These are phyloP conservation scores for Platyscapa corneri DNA, from an alignment of 1,140 invertebrate genomes.

Conservation along the genomic window DNA sequence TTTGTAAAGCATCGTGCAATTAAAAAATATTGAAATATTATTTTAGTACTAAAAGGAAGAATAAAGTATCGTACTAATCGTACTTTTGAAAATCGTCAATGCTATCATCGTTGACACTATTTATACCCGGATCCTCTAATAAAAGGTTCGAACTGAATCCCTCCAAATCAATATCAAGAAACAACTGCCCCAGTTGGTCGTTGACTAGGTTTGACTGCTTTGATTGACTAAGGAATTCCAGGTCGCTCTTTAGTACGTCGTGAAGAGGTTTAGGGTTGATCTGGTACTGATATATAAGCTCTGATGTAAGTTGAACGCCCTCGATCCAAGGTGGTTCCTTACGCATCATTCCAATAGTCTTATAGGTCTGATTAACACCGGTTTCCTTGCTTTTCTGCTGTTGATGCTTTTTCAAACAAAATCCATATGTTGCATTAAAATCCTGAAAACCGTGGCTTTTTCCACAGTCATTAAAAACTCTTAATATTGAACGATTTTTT, in stretches of 20 bases:
- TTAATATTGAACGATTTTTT: too few species aligned
- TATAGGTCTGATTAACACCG: background rate
- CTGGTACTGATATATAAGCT: slow-evolving; percentile 82
- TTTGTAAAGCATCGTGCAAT: too few species aligned
- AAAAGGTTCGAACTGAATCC: slow-evolving; percentile 76
- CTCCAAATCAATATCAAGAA: slow-evolving; percentile 81
- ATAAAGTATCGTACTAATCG: background rate
- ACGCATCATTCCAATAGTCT: slow-evolving; percentile 13
- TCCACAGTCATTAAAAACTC: too few species aligned
- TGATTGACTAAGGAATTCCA: slow-evolving; percentile 76
- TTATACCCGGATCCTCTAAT: slow-evolving; percentile 79
- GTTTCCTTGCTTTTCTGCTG: slow-evolving; percentile 1
- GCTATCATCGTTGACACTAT: slow-evolving; percentile 77
- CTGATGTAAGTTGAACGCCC: slow-evolving; percentile 78
- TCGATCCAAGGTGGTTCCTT: slow-evolving; percentile 80
- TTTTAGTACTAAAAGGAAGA: too few species aligned
- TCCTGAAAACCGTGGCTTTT: too few species aligned
- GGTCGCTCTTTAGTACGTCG: slow-evolving; percentile 80
- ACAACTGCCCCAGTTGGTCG: slow-evolving; percentile 83
- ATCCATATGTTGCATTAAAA: background rate
- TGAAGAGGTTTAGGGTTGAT: slow-evolving; percentile 76
- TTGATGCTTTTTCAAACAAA: background rate
- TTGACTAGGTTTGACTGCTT: slow-evolving; percentile 82
- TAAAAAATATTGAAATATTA: too few species aligned
- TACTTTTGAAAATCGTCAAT: slow-evolving; percentile 69